Evolutionary conservation across 1,140 invertebrate species (phyloP), one percentile per base, ranked within the genome.

Genomic region (Drosophila melanica): DNA sequence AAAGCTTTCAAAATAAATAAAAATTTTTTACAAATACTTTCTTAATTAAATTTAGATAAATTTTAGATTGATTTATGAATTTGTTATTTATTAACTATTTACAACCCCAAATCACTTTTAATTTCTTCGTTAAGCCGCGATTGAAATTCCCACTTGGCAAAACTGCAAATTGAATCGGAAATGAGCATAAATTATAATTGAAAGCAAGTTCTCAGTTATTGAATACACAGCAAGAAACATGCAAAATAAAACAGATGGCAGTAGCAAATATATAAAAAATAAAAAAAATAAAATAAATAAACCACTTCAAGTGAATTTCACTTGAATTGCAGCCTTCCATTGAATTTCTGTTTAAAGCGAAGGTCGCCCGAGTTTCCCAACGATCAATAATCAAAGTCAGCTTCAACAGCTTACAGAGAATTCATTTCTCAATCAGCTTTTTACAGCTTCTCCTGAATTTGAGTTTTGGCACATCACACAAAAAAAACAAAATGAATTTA

Each of bases 241-340:
- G 11, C n/a, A n/a, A 63, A 54, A 41, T 9, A 65, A 58, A 55
- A 18, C 33, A 23, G 9, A 50, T 50, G 35, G 30, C 67, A 70
- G 50, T 41, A 53, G 53, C 39, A 11, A n/a, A 44, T 12, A 16
- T 51, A 42, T 51, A 41, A 27, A 4, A 48, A 62, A 18, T 41
- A 51, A 14, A 27, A n/a, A 39, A 33, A 8, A 3, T n/a, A n/a
- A n/a, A n/a, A n/a, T n/a, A 27, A 48, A 0, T 7, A 27, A 27
- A 5, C 14, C 12, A 51, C 59, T 62, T 23, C 33, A 33, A 51
- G 50, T 41, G 44, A 45, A 42, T 73, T 68, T 57, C 57, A 57
- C 33, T n/a, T 23, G 12, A 39, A 45, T 62, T 35, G 47, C 23
- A 51, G 12, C 51, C 20, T 53, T 64, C 11, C 57, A 51, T 45